Evolutionary conservation across 1,140 invertebrate genomes (phyloP).

Genomic region (Megalopta genalis): DNA sequence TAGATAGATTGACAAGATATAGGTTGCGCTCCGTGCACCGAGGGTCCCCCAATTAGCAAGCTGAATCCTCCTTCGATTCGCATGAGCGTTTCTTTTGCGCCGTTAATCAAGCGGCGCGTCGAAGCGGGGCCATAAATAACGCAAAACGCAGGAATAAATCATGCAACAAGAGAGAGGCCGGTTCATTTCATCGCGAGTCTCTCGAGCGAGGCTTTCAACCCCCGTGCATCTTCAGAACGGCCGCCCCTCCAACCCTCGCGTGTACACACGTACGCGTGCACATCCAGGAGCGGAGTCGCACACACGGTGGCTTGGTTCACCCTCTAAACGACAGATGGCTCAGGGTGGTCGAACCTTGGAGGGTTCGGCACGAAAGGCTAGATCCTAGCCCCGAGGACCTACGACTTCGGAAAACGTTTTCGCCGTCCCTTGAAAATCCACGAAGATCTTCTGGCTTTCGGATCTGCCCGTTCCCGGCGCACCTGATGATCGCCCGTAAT

Average conservation of each 20-base stretch:
- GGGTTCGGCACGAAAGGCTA: background rate
- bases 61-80: too few species aligned
- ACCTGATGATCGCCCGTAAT: slow-evolving; percentile 22
- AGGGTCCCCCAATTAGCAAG: too few species aligned
- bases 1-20: too few species aligned
- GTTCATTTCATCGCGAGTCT: background rate
- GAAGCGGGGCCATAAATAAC: background rate
- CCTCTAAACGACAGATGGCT: slow-evolving; percentile 40
- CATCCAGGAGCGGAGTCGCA: too few species aligned
- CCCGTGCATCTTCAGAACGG: slow-evolving; percentile 12
- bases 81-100: too few species aligned
- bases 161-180: background rate
- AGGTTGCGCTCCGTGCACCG: too few species aligned
- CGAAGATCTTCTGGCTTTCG: too few species aligned
- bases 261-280: slow-evolving; percentile 1
- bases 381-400: background rate
- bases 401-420: too few species aligned
- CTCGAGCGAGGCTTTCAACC: background rate
- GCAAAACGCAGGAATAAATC: background rate
- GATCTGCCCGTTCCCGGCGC: background rate
- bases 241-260: background rate
- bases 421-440: too few species aligned
- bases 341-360: slow-evolving; percentile 31
- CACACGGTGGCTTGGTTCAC: slow-evolving; percentile 27
- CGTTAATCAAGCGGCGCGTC: background rate